Conservation (phyloP, 2,113 vertebrate genomes). For the Hypomesus transpacificus region DNA sequence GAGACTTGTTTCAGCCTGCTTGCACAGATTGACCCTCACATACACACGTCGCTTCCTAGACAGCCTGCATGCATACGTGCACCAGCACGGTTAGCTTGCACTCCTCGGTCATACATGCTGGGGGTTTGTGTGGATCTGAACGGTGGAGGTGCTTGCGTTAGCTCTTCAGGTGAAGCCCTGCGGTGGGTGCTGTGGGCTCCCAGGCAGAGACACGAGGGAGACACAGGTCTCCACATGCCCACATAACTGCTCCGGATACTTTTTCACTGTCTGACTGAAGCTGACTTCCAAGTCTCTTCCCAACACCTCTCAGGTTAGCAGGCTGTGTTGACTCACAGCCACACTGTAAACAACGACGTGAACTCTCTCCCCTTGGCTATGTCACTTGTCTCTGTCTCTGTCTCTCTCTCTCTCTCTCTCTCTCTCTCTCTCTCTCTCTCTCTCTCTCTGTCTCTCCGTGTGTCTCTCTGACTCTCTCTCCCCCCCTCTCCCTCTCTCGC, state of each 20-base stretch:
- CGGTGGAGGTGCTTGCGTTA: neutral
- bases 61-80: neutral
- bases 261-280: conserved; percentile 44
- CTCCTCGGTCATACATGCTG: too few species aligned
- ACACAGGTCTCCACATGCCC: conserved; percentile 58
- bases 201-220: neutral
- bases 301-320: neutral
- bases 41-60: neutral
- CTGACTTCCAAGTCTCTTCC: conserved; percentile 29
- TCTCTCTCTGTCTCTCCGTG: neutral
- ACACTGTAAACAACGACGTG: neutral
- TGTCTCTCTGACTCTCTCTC: neutral
- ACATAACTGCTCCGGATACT: conserved; percentile 34
- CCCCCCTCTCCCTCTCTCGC: too few species aligned
- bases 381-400: neutral
- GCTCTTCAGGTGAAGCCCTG: neutral
- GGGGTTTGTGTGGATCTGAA: neutral
- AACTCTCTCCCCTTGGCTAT: neutral
- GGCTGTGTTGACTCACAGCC: conserved; percentile 12
- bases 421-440: conserved; percentile 1
- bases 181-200: neutral
- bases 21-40: neutral
- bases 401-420: neutral
- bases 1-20: neutral
- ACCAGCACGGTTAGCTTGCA: too few species aligned